These are phyloP conservation scores for Liopterus haemorrhoidalis DNA, from an alignment of 2,888 invertebrate genomes.

Conservation along the genomic window DNA sequence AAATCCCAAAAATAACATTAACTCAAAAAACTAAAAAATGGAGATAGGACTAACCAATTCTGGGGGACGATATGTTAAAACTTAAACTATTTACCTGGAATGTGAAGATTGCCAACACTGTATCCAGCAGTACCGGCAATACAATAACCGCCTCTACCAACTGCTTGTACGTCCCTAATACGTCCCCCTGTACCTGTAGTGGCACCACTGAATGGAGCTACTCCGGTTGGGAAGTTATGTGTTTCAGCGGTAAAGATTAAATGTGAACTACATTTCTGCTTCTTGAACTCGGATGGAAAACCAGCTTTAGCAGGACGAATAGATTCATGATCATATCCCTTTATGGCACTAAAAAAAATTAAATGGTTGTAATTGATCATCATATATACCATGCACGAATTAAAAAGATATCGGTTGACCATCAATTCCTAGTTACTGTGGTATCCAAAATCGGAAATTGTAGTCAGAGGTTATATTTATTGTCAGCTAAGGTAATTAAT, in stretches of 20 bases:
- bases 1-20: conserved; percentile 1
- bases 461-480: no score
- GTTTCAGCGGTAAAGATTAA: conserved; percentile 98
- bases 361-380: no score
- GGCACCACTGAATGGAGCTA: conserved; percentile 96
- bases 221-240: conserved; percentile 96
- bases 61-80: background rate
- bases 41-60: background rate
- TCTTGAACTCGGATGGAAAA: conserved; percentile 53
- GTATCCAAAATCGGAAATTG: no score
- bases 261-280: conserved; percentile 62
- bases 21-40: background rate
- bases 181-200: conserved; percentile 97
- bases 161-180: conserved; percentile 89
- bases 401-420: no score
- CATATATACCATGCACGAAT: no score
- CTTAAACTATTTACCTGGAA: conserved; percentile 61
- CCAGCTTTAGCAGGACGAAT: conserved; percentile 65
- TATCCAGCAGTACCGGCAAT: conserved; percentile 97
- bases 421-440: no score
- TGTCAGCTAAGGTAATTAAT: no score
- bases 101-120: conserved; percentile 85
- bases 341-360: conserved; percentile 65
- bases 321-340: conserved; percentile 68
- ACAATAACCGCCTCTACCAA: conserved; percentile 89